Base-by-base conservation (phyloP, 2,797 vertebrate genomes). In the Echiichthys vipera region DNA sequence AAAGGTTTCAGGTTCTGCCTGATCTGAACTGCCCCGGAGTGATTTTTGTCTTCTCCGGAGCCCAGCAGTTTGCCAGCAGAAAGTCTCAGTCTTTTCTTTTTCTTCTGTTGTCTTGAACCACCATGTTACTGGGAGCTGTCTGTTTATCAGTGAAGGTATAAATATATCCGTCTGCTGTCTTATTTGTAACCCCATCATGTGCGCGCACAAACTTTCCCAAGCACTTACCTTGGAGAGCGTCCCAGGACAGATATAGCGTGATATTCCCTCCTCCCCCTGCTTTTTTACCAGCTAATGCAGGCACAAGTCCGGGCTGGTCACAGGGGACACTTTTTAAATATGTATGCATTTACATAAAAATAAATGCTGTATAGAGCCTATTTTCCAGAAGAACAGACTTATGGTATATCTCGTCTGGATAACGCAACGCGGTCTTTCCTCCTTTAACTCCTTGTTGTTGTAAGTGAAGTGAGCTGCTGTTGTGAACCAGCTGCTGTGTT, bases 191-290 rank as follows among this genome's bases (percentile, higher is more conserved):
- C 68, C 39, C 50, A 71, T 46, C 57, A 20, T 39, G 45, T 17
- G 30, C 39, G 11, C 59, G 11, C 62, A 65, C 65, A 69, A 47
- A n/a, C 50, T 36, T 25, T 76, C 71, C 58, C 37, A 53, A 55
- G 55, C 70, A 75, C 83, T 88, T 77, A 82, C 80, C 70, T 80
- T 88, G 84, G 86, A 86, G 68, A 71, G 68, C 7, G 45, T 86
- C 84, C 90, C 83, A 85, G 81, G 78, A 82, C 84, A 66, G 77
- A 82, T 80, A 77, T 68, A 86, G 76, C 5, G 3, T 77, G 71
- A 81, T 79, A 76, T 75, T 58, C 65, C 72, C 78, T 71, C 71
- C 83, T 50, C 74, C 70, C 77, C 57, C 58, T 78, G 65, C 49
- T 50, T 51, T n/a, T 77, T 34, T 29, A 67, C 18, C 65, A 77